A percentile compares a stretch with the other conserved stretches of the same genome.
Evolutionary conservation across 1,140 invertebrate genomes (phyloP).

Genomic region (Aphelinus atriplicis): DNA sequence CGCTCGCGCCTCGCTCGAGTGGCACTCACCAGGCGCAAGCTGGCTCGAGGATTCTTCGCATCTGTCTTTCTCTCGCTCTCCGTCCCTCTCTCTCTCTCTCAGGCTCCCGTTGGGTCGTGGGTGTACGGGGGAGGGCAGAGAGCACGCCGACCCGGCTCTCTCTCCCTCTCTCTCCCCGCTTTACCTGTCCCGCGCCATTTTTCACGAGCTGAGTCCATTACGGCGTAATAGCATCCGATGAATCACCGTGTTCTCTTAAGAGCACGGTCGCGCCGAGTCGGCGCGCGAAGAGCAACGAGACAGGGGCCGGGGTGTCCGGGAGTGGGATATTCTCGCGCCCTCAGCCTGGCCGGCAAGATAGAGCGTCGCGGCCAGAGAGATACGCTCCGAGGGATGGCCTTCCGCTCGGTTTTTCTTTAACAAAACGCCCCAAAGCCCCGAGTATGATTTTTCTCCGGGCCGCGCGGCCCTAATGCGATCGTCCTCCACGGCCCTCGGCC

Average conservation of each 20-base stretch:
- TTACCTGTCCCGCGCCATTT: constrained; percentile 54
- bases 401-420: constrained; percentile 13
- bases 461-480: constrained; percentile 31
- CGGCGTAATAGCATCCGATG: constrained; percentile 56
- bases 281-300: constrained; percentile 39
- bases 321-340: constrained; percentile 35
- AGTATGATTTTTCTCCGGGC: constrained; percentile 38
- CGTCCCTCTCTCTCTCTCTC: constrained; percentile 16
- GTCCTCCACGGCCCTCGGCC: constrained; percentile 3
- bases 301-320: constrained; percentile 36
- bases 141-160: neutral
- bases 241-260: constrained; percentile 54
- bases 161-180: constrained; percentile 24
- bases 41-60: constrained; percentile 13
- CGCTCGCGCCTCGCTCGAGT: neutral
- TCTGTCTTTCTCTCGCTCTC: constrained; percentile 4
- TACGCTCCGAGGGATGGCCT: constrained; percentile 27
- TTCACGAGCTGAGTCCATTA: constrained; percentile 57
- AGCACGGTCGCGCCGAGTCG: constrained; percentile 42
- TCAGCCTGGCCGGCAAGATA: constrained; percentile 14
- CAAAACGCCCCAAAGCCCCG: constrained; percentile 37
- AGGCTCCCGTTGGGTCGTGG: neutral
- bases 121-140: neutral
- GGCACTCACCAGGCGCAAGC: too few species aligned
- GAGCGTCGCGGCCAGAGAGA: constrained; percentile 28